These are phyloP conservation scores for Thereva nobilitata DNA, from an alignment of 2,888 invertebrate species.

Conservation along the genomic window DNA sequence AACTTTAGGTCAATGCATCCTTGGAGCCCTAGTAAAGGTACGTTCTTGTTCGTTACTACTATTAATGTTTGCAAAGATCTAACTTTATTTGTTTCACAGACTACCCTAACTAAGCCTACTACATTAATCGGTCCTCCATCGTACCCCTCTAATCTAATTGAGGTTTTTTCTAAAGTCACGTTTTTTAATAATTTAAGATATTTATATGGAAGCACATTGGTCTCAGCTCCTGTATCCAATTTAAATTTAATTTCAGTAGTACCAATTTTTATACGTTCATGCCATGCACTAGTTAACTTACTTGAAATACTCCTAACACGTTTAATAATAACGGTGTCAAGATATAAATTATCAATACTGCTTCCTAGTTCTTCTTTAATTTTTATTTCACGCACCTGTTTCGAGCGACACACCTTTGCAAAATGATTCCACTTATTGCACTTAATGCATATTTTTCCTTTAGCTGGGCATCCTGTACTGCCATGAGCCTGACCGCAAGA, in stretches of 20 bases:
- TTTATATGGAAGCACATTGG: conserved; percentile 6
- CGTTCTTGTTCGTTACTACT: neutral
- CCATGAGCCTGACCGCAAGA: conserved; percentile 6
- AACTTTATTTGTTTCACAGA: neutral
- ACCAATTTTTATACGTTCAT: neutral
- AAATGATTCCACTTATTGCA: conserved; percentile 8
- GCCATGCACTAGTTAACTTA: neutral
- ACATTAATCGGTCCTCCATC: conserved; percentile 17
- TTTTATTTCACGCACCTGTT: conserved; percentile 1
- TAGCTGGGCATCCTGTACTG: neutral
- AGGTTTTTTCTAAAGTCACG: neutral
- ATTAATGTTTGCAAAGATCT: neutral
- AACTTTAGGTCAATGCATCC: conserved; percentile 29
- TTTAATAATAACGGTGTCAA: neutral
- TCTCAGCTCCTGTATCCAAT: conserved; percentile 9
- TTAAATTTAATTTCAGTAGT: neutral
- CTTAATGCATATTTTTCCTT: neutral
- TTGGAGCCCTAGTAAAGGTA: conserved; percentile 22
- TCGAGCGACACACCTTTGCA: neutral
- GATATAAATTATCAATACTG: neutral
- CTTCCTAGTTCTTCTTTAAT: neutral
- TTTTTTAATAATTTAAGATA: neutral
- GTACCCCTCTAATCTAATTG: conserved; percentile 23
- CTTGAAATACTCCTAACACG: too few relatives aligned
- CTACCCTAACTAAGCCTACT: neutral